Evolutionary conservation across 2,113 vertebrate species (phyloP).

Genomic region (Emberiza fucata): DNA sequence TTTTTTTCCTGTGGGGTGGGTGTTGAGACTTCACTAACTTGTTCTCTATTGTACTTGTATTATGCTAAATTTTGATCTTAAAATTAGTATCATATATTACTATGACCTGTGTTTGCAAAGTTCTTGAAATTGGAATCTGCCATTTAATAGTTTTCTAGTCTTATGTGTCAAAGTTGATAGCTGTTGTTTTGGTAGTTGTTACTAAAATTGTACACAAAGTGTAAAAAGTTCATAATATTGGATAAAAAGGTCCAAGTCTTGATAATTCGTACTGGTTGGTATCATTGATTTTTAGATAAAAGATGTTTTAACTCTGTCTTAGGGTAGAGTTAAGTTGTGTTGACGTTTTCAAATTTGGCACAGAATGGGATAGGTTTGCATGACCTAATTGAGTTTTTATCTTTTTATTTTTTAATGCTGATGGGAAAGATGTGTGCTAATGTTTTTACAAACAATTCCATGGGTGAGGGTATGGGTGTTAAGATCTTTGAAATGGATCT

Average conservation of each 20-base stretch:
- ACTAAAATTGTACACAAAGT: background rate
- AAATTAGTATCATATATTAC: background rate
- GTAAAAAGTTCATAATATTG: background rate
- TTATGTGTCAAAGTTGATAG: background rate
- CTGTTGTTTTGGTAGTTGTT: background rate
- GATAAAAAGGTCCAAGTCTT: background rate
- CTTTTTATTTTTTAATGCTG: background rate
- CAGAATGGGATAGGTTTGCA: background rate
- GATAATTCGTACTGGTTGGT: background rate
- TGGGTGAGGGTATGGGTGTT: background rate
- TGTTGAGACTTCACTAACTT: background rate
- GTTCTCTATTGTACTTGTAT: background rate
- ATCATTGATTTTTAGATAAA: background rate
- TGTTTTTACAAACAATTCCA: background rate
- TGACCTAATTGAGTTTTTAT: background rate
- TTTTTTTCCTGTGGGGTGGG: background rate
- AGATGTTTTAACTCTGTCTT: background rate
- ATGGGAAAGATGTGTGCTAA: background rate
- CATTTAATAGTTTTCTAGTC: constrained; percentile 11
- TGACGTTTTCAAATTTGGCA: background rate
- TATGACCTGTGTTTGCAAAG: constrained; percentile 20
- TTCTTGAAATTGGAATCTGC: constrained; percentile 52
- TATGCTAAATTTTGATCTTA: background rate
- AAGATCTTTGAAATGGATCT: background rate
- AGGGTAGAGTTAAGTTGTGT: background rate